Evolutionary conservation across 2,797 vertebrate genomes (phyloP).

Genomic region (Chloroceryle inda): DNA sequence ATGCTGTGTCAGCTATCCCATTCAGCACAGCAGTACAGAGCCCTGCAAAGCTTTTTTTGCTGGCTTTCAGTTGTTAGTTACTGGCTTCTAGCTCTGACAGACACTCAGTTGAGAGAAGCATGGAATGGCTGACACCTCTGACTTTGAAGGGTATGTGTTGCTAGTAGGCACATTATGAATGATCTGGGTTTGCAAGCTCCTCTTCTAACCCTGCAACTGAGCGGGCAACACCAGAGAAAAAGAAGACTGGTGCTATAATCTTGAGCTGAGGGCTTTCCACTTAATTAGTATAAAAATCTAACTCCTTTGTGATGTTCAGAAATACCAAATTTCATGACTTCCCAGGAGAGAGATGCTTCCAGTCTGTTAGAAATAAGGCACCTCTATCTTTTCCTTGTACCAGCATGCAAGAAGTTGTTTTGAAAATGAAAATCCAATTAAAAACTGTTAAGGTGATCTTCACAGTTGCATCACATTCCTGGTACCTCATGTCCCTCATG

Average conservation of each 20-base stretch:
- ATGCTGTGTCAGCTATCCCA: not conserved
- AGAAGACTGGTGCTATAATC: not conserved
- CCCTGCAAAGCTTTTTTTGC: not conserved
- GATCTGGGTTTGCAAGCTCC: not conserved
- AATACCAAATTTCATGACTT: not conserved
- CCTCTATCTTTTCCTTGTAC: not conserved
- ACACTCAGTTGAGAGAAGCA: not conserved
- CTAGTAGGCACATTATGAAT: fast-evolving
- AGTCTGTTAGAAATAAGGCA: not conserved
- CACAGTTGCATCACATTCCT: not conserved
- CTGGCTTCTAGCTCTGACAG: not conserved
- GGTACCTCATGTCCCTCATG: not conserved
- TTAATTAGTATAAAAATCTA: not conserved
- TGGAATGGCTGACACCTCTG: fast-evolving
- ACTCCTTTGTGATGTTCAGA: not conserved
- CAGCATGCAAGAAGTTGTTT: not conserved
- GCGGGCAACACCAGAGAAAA: not conserved
- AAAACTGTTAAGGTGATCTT: conserved; percentile 17
- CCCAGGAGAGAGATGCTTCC: not conserved
- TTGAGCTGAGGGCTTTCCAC: not conserved
- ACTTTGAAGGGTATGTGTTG: not conserved
- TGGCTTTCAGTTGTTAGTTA: not conserved
- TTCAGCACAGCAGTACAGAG: not conserved
- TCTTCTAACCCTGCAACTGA: not conserved
- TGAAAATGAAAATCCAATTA: conserved; percentile 35